phyloP scores from a whole-genome alignment of 2,888 invertebrate genomes.

The Agrenia bidenticulata region DNA sequence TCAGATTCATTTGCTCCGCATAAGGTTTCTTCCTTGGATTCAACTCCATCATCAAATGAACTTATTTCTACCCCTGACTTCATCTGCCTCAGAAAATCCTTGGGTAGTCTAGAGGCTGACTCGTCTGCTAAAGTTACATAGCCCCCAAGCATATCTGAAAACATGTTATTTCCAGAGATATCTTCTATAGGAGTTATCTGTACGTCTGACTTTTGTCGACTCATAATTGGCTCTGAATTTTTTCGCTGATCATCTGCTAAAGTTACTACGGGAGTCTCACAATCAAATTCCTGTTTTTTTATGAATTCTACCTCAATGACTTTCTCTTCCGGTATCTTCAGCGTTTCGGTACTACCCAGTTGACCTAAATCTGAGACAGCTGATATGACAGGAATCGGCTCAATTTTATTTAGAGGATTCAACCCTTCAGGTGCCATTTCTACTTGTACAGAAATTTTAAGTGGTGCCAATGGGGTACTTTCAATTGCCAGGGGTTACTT shows the following conservation, averaged over 20 bases:
- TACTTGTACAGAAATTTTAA: too few relatives aligned
- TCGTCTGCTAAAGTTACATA: slow-evolving; percentile 12
- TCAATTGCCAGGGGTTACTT: too few relatives aligned
- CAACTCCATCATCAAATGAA: neutral
- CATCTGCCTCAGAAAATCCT: slow-evolving; percentile 9
- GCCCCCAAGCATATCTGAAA: slow-evolving; percentile 2
- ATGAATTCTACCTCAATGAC: neutral
- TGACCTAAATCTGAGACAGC: too few relatives aligned
- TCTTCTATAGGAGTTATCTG: slow-evolving; percentile 14
- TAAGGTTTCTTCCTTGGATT: neutral
- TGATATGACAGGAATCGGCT: too few relatives aligned
- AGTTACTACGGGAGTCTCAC: neutral
- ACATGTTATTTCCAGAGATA: neutral
- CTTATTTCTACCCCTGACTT: slow-evolving; percentile 14
- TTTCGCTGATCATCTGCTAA: slow-evolving; percentile 5
- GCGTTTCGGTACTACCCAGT: too few relatives aligned
- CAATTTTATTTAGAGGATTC: too few relatives aligned
- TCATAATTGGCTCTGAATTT: slow-evolving; percentile 1
- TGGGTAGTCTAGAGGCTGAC: neutral
- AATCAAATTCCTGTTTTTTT: neutral
- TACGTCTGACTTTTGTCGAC: neutral
- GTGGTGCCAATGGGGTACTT: too few relatives aligned
- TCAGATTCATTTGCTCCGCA: neutral
- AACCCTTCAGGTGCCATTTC: too few relatives aligned
- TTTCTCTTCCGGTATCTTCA: neutral